Evolutionary conservation across 1,140 invertebrate species (phyloP).

Genomic region (Papilio glaucus): DNA sequence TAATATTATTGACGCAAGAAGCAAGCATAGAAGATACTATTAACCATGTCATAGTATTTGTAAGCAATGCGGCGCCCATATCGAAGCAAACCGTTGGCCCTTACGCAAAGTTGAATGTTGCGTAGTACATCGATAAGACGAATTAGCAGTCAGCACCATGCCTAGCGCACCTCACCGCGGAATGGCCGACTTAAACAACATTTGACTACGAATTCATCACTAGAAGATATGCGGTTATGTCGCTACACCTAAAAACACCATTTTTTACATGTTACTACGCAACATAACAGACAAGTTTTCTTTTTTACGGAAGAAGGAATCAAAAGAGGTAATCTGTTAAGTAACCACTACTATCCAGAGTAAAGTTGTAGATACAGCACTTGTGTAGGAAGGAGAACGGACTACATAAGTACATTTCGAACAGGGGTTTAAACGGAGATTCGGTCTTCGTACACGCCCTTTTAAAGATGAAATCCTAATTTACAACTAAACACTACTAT

Average conservation of each 20-base stretch:
- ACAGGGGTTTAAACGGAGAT: too few relatives aligned
- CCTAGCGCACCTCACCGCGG: neutral
- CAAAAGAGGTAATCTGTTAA: too few relatives aligned
- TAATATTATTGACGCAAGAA: too few relatives aligned
- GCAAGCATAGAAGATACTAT: neutral
- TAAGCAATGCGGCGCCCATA: neutral
- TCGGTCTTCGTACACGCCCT: too few relatives aligned
- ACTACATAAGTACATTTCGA: too few relatives aligned
- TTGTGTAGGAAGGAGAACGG: too few relatives aligned
- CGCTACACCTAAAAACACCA: neutral
- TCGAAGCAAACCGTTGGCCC: constrained; percentile 7
- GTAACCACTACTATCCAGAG: too few relatives aligned
- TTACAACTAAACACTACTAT: too few relatives aligned
- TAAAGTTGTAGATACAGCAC: too few relatives aligned
- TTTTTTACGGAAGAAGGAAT: neutral
- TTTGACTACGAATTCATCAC: constrained; percentile 13
- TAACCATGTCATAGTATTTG: constrained; percentile 1
- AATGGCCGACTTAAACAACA: neutral
- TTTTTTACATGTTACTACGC: neutral
- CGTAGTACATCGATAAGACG: neutral
- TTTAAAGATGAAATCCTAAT: too few relatives aligned
- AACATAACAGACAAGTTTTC: neutral
- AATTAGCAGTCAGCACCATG: constrained; percentile 1
- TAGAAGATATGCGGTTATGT: constrained; percentile 7
- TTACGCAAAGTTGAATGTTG: constrained; percentile 10